Base-by-base conservation (phyloP, 2,888 invertebrate genomes). In the Caprella mutica region DNA sequence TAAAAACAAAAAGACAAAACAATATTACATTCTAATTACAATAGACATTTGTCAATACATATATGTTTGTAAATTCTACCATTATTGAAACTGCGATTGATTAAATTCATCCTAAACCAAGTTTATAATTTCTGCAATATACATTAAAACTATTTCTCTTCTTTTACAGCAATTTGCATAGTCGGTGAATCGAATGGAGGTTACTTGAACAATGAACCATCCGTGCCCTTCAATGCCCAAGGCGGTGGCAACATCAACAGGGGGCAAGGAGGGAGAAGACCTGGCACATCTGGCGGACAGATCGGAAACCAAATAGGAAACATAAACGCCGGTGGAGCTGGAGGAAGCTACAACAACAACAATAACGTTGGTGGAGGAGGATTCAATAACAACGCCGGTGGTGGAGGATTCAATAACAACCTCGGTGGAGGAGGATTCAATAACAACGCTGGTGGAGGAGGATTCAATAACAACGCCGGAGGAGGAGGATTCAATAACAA, bases 161-260 rank as follows among this genome's bases (percentile, higher is more conserved):
- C n/a, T n/a, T n/a, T n/a, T n/a, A n/a, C n/a, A n/a, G n/a, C n/a
- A n/a, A n/a, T n/a, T n/a, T n/a, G n/a, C n/a, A n/a, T n/a, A n/a
- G n/a, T n/a, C n/a, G n/a, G n/a, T n/a, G n/a, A n/a, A n/a, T n/a
- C n/a, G n/a, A n/a, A 48, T 14, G 48, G 48, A 3, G 27, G 29
- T 17, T 48, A 48, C 30, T 30, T 48, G 29, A 23, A 48, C 48
- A 48, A 48, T 21, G 48, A 30, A 12, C 48, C 48, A 5, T 48
- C 48, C 9, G 14, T 30, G 27, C 17, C 29, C 48, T 48, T 48
- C 19, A 14, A 27, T 17, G 29, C 48, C 17, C 29, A 27, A 17
- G 48, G 48, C 21, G 48, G 48, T 9, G n/a, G n/a, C n/a, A n/a
- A n/a, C n/a, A n/a, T n/a, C n/a, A 29, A 29, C 48, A 21, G 29